A percentile compares a stretch with the other conserved stretches of the same genome.
phyloP scores from a whole-genome alignment of 1,140 invertebrate species.

The Alviniconcha marisindica region DNA sequence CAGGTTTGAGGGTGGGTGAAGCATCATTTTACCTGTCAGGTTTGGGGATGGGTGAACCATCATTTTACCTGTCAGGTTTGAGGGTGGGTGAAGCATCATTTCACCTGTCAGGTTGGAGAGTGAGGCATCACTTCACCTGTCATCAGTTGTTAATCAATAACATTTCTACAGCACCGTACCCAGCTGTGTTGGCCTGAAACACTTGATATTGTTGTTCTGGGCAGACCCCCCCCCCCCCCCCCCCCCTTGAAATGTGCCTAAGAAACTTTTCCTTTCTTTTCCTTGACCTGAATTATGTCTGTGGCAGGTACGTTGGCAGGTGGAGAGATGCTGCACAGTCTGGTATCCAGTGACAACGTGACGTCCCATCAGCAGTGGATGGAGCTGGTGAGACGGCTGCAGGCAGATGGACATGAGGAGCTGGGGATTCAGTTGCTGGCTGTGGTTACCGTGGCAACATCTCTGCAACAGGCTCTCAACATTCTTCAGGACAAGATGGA shows the following conservation, averaged over 20 bases:
- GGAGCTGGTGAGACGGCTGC: slow-evolving; percentile 55
- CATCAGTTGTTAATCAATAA: too few species aligned
- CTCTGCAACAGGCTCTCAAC: slow-evolving; percentile 57
- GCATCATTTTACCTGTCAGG: too few species aligned
- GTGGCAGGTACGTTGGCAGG: slow-evolving; percentile 36
- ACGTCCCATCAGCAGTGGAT: slow-evolving; percentile 64
- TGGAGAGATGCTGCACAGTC: background rate
- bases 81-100: too few species aligned
- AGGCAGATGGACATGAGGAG: slow-evolving; percentile 64
- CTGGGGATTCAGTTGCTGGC: slow-evolving; percentile 62
- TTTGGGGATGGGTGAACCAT: too few species aligned
- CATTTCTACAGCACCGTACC: too few species aligned
- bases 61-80: too few species aligned
- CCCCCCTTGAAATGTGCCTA: too few species aligned
- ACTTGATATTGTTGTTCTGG: background rate
- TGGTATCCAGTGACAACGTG: slow-evolving; percentile 61
- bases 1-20: too few species aligned
- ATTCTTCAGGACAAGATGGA: background rate
- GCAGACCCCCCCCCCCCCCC: too few species aligned
- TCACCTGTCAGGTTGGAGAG: too few species aligned
- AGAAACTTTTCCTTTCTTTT: background rate
- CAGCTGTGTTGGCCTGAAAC: too few species aligned
- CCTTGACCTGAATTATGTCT: background rate
- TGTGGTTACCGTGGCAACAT: slow-evolving; percentile 58
- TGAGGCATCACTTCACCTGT: too few species aligned